Evolutionary conservation across 2,113 vertebrate species (phyloP).

Genomic region (Motacilla alba): DNA sequence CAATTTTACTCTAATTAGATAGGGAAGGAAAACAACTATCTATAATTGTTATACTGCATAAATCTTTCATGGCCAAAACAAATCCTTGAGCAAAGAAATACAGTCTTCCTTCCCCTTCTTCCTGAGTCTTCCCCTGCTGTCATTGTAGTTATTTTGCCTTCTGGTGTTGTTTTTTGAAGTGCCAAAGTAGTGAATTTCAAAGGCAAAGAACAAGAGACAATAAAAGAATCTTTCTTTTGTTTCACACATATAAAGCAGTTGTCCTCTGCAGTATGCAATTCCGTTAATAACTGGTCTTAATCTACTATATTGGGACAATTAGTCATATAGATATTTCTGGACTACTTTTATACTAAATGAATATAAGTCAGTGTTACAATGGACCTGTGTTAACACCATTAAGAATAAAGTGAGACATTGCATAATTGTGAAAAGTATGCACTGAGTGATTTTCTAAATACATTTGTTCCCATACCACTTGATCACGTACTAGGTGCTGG

Average conservation of each 20-base stretch:
- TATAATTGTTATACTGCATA: background rate
- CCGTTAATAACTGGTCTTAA: background rate
- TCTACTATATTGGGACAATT: background rate
- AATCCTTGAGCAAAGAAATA: background rate
- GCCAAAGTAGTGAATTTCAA: background rate
- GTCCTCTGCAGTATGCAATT: background rate
- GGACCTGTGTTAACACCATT: background rate
- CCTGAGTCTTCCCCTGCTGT: background rate
- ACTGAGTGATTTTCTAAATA: background rate
- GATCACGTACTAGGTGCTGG: background rate
- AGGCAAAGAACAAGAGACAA: background rate
- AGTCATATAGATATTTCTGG: background rate
- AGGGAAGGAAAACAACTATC: background rate
- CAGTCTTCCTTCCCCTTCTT: background rate
- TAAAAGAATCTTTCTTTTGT: background rate
- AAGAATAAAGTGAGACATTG: background rate
- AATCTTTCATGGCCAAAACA: conserved; percentile 22
- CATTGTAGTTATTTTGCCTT: background rate
- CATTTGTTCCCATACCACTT: background rate
- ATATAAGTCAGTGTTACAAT: background rate
- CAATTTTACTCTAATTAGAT: conserved; percentile 13
- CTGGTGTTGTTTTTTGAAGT: conserved; percentile 1
- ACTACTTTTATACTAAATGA: background rate
- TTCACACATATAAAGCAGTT: background rate
- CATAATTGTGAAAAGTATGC: background rate